phyloP scores from a whole-genome alignment of 2,797 vertebrate genomes.

The Lagorchestes hirsutus region DNA sequence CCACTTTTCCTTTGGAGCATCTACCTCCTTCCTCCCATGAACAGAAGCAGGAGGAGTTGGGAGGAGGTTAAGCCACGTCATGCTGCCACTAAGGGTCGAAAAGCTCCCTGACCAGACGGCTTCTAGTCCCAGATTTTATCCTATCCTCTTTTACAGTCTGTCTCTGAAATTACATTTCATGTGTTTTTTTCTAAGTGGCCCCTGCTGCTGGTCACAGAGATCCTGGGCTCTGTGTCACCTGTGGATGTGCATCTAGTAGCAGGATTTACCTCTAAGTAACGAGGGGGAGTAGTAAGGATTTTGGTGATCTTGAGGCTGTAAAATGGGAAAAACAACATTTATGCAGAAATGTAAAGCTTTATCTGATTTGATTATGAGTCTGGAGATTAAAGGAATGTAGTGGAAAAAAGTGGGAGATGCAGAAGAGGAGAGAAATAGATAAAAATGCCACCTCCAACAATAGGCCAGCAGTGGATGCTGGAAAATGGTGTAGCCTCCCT shows the following conservation, averaged over 20 bases:
- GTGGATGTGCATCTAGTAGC: neutral
- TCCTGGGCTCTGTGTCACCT: neutral
- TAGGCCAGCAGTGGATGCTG: rapidly evolving
- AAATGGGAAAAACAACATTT: neutral
- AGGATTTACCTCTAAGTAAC: neutral
- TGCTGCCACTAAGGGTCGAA: constrained; percentile 5
- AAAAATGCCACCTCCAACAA: neutral
- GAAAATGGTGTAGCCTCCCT: neutral
- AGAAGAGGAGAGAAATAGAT: neutral
- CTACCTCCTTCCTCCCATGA: neutral
- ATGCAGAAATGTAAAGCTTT: neutral
- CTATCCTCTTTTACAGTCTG: neutral
- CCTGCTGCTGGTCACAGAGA: neutral
- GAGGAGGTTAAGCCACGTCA: neutral
- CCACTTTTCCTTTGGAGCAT: constrained; percentile 22
- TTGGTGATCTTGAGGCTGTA: neutral
- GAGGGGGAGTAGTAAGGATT: neutral
- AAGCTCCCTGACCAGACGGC: neutral
- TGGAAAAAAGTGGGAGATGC: neutral
- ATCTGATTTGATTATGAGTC: neutral
- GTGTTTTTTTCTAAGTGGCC: neutral
- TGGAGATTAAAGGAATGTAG: neutral
- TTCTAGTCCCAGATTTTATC: neutral
- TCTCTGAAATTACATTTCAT: neutral
- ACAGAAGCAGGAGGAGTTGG: neutral